Evolutionary conservation across 1,140 invertebrate species (phyloP).

Genomic region (Mactra quadrangularis): DNA sequence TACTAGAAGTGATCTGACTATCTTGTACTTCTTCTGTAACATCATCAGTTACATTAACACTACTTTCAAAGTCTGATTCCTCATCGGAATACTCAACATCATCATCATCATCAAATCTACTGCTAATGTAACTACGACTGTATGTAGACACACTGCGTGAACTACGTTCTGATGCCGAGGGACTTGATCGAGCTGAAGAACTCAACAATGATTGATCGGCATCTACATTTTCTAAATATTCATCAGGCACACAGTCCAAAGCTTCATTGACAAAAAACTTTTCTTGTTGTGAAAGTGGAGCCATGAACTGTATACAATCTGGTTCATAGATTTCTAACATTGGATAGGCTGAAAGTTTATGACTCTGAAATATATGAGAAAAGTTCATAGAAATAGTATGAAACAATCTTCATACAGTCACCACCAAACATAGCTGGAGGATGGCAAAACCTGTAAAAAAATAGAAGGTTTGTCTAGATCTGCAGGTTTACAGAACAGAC

Average conservation of each 20-base stretch:
- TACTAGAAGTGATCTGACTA: slow-evolving; percentile 41
- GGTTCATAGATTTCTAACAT: slow-evolving; percentile 84
- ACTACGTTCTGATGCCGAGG: slow-evolving; percentile 2
- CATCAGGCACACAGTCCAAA: slow-evolving; percentile 25
- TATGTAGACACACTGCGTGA: slow-evolving; percentile 33
- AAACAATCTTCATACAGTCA: too few species aligned
- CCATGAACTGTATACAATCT: slow-evolving; percentile 82
- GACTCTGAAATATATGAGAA: slow-evolving; percentile 81
- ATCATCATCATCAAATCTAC: slow-evolving; percentile 22
- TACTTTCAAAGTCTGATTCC: slow-evolving; percentile 28
- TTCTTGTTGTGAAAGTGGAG: slow-evolving; percentile 84
- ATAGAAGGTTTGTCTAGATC: too few species aligned
- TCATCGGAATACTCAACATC: slow-evolving; percentile 37
- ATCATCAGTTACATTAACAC: not conserved
- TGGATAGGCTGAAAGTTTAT: slow-evolving; percentile 84
- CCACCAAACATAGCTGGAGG: too few species aligned
- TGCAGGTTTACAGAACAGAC: too few species aligned
- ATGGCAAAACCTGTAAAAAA: too few species aligned
- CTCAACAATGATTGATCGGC: slow-evolving; percentile 25
- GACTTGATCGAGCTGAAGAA: slow-evolving; percentile 8
- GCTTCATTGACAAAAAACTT: slow-evolving; percentile 82
- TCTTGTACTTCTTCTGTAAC: slow-evolving; percentile 23
- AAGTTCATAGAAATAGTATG: too few species aligned
- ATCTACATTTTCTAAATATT: slow-evolving; percentile 11
- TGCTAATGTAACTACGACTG: slow-evolving; percentile 49